These are phyloP conservation scores for Labeo catla DNA, from an alignment of 2,113 vertebrate species.

Conservation along the genomic window DNA sequence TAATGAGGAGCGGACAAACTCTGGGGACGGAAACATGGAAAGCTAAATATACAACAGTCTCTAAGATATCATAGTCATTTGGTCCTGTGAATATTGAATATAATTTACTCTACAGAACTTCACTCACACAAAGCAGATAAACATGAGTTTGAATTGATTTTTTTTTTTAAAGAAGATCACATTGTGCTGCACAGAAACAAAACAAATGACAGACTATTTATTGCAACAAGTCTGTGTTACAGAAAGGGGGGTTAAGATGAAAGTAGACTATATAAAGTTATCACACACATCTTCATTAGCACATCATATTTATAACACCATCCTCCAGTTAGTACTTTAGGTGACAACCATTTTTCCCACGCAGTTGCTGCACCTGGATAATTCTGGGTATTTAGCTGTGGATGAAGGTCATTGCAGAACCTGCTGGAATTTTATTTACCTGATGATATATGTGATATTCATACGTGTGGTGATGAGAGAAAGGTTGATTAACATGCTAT, in stretches of 20 bases:
- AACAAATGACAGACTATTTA: not conserved
- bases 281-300: not conserved
- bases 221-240: not conserved
- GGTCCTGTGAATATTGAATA: slow-evolving; percentile 12
- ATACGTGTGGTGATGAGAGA: not conserved
- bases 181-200: not conserved
- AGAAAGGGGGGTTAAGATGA: not conserved
- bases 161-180: not conserved
- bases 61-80: slow-evolving; percentile 33
- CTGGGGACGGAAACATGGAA: not conserved
- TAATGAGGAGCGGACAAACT: slow-evolving; percentile 29
- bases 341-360: not conserved
- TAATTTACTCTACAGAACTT: not conserved
- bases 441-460: not conserved
- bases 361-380: not conserved
- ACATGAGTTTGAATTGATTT: not conserved
- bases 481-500: not conserved
- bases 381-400: not conserved
- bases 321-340: not conserved
- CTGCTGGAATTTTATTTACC: not conserved
- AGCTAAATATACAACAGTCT: slow-evolving; percentile 28
- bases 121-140: not conserved
- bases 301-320: not conserved
- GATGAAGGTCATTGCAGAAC: not conserved
- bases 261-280: not conserved